phyloP scores from a whole-genome alignment of 2,113 vertebrate genomes.

The Natator depressus region DNA sequence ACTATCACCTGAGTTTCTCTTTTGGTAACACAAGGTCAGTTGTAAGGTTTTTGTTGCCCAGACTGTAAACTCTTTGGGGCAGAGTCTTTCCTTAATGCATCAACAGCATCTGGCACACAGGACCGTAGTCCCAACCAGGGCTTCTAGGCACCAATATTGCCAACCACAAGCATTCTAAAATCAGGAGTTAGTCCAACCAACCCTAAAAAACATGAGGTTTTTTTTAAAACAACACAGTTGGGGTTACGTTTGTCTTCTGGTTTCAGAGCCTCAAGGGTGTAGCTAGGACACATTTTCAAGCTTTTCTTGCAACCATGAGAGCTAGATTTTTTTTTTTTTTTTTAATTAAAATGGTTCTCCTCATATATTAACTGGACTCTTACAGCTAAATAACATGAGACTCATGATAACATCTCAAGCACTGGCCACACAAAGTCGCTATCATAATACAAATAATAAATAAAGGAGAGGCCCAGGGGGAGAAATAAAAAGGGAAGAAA shows the following conservation, averaged over 20 bases:
- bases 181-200: not conserved
- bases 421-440: not conserved
- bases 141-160: not conserved
- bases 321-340: not conserved
- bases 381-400: rapidly evolving
- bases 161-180: not conserved
- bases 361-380: rapidly evolving
- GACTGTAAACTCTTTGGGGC: rapidly evolving
- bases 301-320: not conserved
- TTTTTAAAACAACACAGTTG: not conserved
- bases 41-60: not conserved
- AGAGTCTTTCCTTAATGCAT: not conserved
- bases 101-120: not conserved
- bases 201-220: not conserved
- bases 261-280: rapidly evolving
- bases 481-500: not conserved
- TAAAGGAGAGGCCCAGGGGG: too few relatives aligned
- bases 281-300: not conserved
- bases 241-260: not conserved
- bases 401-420: not conserved
- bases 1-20: not conserved
- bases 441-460: not conserved
- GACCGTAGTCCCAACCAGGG: not conserved
- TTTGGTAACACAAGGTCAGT: not conserved
- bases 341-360: not conserved